phyloP scores from a whole-genome alignment of 2,888 invertebrate species.

The Agriopis aurantiaria region DNA sequence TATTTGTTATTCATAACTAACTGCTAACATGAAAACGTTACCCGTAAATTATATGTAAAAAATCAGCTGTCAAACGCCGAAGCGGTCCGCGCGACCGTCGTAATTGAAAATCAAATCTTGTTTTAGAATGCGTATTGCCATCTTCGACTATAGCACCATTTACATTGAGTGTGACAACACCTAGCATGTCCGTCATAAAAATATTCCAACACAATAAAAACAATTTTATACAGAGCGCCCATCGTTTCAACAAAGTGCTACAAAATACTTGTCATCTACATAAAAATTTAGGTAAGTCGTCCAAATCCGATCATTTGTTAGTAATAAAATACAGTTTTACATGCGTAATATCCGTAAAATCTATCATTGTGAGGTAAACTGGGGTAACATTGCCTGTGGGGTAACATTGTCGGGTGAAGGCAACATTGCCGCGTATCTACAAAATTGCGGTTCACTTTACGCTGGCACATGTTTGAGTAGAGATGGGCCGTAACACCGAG shows the following conservation, averaged over 20 bases:
- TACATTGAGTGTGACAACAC: too few relatives aligned
- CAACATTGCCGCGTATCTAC: conserved; percentile 21
- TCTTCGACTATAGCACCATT: too few relatives aligned
- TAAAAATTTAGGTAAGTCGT: conserved; percentile 7
- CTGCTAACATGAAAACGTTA: too few relatives aligned
- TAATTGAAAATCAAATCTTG: too few relatives aligned
- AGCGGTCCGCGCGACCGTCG: too few relatives aligned
- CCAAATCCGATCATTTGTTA: conserved; percentile 23
- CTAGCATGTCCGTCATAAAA: too few relatives aligned
- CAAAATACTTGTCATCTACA: conserved; percentile 7
- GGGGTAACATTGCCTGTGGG: conserved; percentile 11
- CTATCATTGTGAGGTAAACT: conserved; percentile 21
- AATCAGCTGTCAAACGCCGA: too few relatives aligned
- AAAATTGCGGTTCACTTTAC: conserved; percentile 44
- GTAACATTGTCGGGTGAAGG: conserved; percentile 12
- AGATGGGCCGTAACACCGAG: conserved; percentile 30
- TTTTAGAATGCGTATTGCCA: too few relatives aligned
- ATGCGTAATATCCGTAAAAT: conserved; percentile 27
- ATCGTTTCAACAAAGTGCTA: conserved; percentile 7
- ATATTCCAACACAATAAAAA: too few relatives aligned
- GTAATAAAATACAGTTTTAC: conserved; percentile 27
- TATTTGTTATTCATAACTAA: too few relatives aligned
- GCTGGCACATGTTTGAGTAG: conserved; percentile 40
- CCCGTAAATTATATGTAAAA: too few relatives aligned
- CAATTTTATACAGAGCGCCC: too few relatives aligned